Conservation (phyloP, 1,140 invertebrate species). For the Bombus confusus region DNA sequence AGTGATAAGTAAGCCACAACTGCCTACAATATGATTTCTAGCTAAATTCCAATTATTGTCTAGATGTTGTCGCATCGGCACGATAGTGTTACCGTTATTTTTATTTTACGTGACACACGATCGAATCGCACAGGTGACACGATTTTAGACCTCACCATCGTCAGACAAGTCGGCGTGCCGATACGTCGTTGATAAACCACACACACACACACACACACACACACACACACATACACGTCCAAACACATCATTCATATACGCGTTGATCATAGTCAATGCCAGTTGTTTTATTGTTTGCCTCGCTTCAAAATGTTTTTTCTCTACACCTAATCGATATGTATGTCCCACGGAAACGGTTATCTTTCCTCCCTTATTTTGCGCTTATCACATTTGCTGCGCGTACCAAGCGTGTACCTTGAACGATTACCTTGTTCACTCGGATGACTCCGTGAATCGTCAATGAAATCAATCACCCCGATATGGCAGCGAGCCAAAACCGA, state of each 20-base stretch:
- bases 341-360: slow-evolving; percentile 49
- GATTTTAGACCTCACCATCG: slow-evolving; percentile 22
- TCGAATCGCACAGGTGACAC: slow-evolving; percentile 32
- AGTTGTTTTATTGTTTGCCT: slow-evolving; percentile 71
- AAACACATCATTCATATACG: slow-evolving; percentile 46
- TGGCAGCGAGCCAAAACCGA: slow-evolving; percentile 50
- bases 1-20: slow-evolving; percentile 90
- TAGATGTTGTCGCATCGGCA: slow-evolving; percentile 75
- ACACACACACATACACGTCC: slow-evolving; percentile 25
- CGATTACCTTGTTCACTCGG: slow-evolving; percentile 1
- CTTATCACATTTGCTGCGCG: slow-evolving; percentile 69
- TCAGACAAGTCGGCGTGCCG: slow-evolving; percentile 8
- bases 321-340: slow-evolving; percentile 51
- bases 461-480: slow-evolving; percentile 34
- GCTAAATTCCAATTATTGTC: slow-evolving; percentile 72
- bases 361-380: slow-evolving; percentile 68
- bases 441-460: slow-evolving; percentile 26
- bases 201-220: slow-evolving; percentile 8
- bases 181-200: neutral
- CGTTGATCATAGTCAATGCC: slow-evolving; percentile 52
- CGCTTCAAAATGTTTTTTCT: slow-evolving; percentile 61
- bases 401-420: slow-evolving; percentile 64
- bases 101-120: slow-evolving; percentile 38
- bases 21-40: slow-evolving; percentile 76
- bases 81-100: slow-evolving; percentile 65